A percentile compares a stretch with the other conserved stretches of the same genome.
Conservation (phyloP, 1,140 invertebrate species). For the Platorchestia sp. region DNA sequence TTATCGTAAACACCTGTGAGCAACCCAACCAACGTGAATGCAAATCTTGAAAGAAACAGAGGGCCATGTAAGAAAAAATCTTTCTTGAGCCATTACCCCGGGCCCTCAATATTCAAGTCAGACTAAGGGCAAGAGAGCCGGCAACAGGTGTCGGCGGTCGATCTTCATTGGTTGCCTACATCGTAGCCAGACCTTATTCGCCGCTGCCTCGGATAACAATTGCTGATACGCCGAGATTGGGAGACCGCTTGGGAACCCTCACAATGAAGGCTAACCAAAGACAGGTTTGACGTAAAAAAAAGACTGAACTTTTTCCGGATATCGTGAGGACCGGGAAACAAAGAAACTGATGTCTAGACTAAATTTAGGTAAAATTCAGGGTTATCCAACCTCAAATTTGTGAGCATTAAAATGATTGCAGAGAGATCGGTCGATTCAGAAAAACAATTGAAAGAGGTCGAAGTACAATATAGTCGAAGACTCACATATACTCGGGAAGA, state of each 20-base stretch:
- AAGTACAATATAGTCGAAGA: too few species aligned
- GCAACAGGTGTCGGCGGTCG: conserved; percentile 27
- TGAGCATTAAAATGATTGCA: neutral
- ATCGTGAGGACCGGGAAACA: neutral
- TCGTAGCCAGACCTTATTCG: neutral
- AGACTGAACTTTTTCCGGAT: neutral
- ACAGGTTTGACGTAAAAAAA: neutral
- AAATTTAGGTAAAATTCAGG: neutral
- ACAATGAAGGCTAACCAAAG: neutral
- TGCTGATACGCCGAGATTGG: neutral
- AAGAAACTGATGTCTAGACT: neutral
- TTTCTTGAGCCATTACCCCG: conserved; percentile 13
- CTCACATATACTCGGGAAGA: too few species aligned
- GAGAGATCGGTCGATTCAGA: neutral
- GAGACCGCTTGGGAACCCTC: neutral
- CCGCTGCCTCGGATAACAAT: neutral
- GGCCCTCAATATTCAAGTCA: conserved; percentile 25
- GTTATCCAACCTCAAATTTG: neutral
- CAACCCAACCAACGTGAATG: neutral
- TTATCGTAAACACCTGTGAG: neutral
- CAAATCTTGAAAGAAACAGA: neutral
- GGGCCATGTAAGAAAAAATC: neutral
- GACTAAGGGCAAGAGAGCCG: neutral
- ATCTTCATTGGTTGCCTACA: conserved; percentile 20
- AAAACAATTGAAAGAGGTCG: neutral